Conservation (phyloP, 2,113 vertebrate genomes). For the Aythya baeri region DNA sequence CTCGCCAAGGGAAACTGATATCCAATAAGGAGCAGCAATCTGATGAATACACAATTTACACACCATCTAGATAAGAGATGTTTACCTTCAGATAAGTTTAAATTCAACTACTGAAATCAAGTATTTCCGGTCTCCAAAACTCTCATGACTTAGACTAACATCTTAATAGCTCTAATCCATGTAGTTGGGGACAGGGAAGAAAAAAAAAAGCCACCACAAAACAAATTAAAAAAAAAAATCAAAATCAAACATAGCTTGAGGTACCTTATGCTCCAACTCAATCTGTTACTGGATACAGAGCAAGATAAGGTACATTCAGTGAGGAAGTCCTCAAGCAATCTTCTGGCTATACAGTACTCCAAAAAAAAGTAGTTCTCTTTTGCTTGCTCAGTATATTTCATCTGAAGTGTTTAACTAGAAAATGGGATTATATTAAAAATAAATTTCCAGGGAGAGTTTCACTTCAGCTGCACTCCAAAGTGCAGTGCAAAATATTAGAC, state of each 20-base stretch:
- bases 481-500: not conserved
- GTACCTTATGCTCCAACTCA: not conserved
- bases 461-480: not conserved
- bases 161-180: conserved; percentile 32
- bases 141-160: conserved; percentile 52
- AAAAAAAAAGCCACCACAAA: not conserved
- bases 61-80: conserved; percentile 41
- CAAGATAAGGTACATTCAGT: conserved; percentile 47
- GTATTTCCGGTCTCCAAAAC: conserved; percentile 60
- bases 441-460: conserved; percentile 20
- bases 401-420: conserved; percentile 44
- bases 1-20: conserved; percentile 26
- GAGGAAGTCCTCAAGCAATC: conserved; percentile 59
- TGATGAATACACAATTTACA: conserved; percentile 46
- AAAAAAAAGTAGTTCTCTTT: not conserved
- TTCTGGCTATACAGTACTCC: conserved; percentile 8
- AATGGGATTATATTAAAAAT: conserved; percentile 17
- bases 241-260: conserved; percentile 40
- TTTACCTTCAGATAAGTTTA: conserved; percentile 65
- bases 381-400: not conserved
- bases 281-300: conserved; percentile 2
- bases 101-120: conserved; percentile 57
- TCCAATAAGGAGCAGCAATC: conserved; percentile 32
- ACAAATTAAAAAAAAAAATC: not conserved
- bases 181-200: not conserved